Evolutionary conservation across 2,113 vertebrate species (phyloP).

Genomic region (Amphiprion ocellaris): DNA sequence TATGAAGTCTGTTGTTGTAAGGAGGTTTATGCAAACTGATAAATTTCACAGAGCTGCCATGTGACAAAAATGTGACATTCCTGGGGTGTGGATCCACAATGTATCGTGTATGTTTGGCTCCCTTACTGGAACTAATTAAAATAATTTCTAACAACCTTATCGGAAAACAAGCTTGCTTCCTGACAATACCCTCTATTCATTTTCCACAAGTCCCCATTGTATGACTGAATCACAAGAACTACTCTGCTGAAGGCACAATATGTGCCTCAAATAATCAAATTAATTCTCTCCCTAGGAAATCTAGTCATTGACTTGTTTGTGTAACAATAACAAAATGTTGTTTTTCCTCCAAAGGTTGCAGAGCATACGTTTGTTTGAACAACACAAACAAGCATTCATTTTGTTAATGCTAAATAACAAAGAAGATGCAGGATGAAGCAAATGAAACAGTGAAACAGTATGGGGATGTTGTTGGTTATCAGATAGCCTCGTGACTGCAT

Average conservation of each 20-base stretch:
- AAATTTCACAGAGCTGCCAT: conserved; percentile 93
- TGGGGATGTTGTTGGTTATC: conserved; percentile 41
- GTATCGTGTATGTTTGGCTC: conserved; percentile 85
- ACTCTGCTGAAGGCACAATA: conserved; percentile 81
- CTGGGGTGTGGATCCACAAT: conserved; percentile 82
- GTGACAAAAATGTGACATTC: conserved; percentile 98
- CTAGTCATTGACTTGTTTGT: conserved; percentile 78
- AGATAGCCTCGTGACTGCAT: conserved; percentile 68
- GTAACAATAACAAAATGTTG: conserved; percentile 85
- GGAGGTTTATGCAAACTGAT: conserved; percentile 90
- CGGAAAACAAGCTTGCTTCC: conserved; percentile 84
- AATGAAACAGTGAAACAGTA: conserved; percentile 51
- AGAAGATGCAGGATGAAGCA: conserved; percentile 30
- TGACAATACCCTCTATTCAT: conserved; percentile 83
- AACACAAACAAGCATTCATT: conserved; percentile 61
- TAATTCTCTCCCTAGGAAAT: conserved; percentile 80
- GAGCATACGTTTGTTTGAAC: conserved; percentile 58
- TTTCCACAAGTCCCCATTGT: conserved; percentile 83
- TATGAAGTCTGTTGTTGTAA: conserved; percentile 89
- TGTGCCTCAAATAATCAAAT: conserved; percentile 87
- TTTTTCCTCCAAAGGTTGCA: conserved; percentile 77
- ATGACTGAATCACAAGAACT: conserved; percentile 85
- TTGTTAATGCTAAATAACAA: conserved; percentile 33
- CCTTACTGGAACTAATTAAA: conserved; percentile 92
- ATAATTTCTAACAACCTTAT: conserved; percentile 92